Evolutionary conservation across 2,797 vertebrate genomes (phyloP), one percentile per base, ranked within the genome.

Genomic region (Iguana delicatissima): DNA sequence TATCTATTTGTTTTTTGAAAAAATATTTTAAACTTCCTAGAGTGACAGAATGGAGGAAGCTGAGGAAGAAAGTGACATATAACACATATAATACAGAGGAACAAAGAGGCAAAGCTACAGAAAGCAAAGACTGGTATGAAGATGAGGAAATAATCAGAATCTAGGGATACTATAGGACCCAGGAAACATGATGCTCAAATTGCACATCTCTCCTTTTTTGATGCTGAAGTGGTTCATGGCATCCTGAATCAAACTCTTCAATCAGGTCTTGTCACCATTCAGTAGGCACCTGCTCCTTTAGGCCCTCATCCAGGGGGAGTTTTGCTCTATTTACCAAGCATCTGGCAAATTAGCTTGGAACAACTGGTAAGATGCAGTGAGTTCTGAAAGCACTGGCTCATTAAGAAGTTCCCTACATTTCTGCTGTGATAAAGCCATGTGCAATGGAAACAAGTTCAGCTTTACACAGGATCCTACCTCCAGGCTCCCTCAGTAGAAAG

Each of bases 281-380:
- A 85, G 50, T 20, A 59, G 69, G 64, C 76, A 85, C 50, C 76
- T 90, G 35, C 74, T 80, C 84, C 50, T 72, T 90, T 90, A 80
- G 76, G 89, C 89, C 84, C 35, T 72, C 42, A 90, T 89, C 83
- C 84, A 72, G 50, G n/a, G 76, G 18, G n/a, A 80, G 76, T 73
- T 67, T 82, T 89, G 67, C 87, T 79, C 35, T 76, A 85, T 80
- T 90, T 84, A 90, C 59, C 84, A 85, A 90, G 35, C 84, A 90
- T 46, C 76, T 80, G 64, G 84, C 77, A 80, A 90, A 90, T 90
- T 72, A 80, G 76, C n/a, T 85, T 26, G 50, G 76, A 90, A 90
- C 64, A 73, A 85, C 84, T 86, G 84, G 64, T 46, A 85, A 59
- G 83, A 42, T 32, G 74, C 29, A 18, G 13, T 88, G 9, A 77